These are phyloP conservation scores for Phasia obesa DNA, from an alignment of 2,888 invertebrate genomes.

Conservation along the genomic window DNA sequence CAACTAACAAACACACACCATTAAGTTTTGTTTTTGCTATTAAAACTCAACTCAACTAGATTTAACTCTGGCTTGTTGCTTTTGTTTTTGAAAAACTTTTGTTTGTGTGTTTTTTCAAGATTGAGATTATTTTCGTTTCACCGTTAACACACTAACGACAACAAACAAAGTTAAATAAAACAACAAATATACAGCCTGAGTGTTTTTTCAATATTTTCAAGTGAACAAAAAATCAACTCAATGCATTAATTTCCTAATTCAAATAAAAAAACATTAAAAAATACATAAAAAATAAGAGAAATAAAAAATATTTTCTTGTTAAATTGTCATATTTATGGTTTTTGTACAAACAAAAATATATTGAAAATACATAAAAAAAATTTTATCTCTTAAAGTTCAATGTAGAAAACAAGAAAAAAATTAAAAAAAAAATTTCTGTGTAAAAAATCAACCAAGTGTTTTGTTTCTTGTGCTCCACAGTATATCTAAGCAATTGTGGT, in stretches of 20 bases:
- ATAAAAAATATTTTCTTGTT: background rate
- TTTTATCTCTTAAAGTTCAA: constrained; percentile 14
- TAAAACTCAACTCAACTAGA: constrained; percentile 40
- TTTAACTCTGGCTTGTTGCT: constrained; percentile 29
- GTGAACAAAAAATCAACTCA: constrained; percentile 6
- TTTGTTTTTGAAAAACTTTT: constrained; percentile 26
- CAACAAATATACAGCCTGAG: background rate
- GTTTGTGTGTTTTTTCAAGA: constrained; percentile 19
- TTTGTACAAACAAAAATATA: background rate
- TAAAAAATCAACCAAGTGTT: constrained; percentile 31
- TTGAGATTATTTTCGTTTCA: constrained; percentile 19
- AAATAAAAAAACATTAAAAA: constrained; percentile 11
- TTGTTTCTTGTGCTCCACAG: background rate
- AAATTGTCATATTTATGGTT: constrained; percentile 13
- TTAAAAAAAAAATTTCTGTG: constrained; percentile 9
- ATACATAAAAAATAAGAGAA: background rate
- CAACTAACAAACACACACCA: background rate
- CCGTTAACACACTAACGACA: constrained; percentile 4
- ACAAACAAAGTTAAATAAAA: background rate
- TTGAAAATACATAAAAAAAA: background rate
- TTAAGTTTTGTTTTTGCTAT: background rate
- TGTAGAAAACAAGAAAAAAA: constrained; percentile 9
- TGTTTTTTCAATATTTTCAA: background rate
- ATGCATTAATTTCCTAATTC: background rate
- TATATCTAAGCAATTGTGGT: background rate